Evolutionary conservation across 2,113 vertebrate genomes (phyloP), one percentile per base, ranked within the genome.

Genomic region (Sterna hirundo): DNA sequence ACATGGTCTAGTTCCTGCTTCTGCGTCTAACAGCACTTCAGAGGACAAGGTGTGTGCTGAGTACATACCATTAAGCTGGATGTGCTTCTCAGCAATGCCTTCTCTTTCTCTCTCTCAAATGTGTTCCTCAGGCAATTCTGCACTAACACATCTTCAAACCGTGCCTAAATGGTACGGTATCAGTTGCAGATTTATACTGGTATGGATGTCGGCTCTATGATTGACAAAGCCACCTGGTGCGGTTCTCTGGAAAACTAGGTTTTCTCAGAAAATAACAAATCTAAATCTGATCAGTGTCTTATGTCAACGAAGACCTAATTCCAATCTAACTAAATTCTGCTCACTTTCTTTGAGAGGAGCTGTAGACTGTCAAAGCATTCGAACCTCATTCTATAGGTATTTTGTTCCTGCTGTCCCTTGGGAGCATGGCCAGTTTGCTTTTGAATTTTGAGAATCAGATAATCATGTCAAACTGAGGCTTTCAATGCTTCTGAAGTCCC

Each of bases 1-100:
- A 54, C 6, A 57, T 4, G 10, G 49, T 81, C 29, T 9, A 26
- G 11, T 69, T 77, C 34, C 44, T 89, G 17, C 26, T 21, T 22
- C 18, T 58, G 16, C 27, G 44, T 10, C 20, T 70, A 49, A 83
- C 40, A 78, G 27, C 6, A 42, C 11, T 57, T 13, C 17, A 60
- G 60, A 66, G 40, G 10, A 84, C 18, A 42, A 78, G 34, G 20
- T 52, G 23, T 47, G 23, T 0, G 1, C 9, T 51, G n/a, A 36
- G 51, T 16, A 22, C 5, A 21, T 4, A 5, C 13, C 0, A 0
- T 40, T 71, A 64, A 79, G 3, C 4, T 68, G 61, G 23, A 32
- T 38, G 9, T 58, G 9, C 12, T 66, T 66, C 42, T 62, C 3
- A 2, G 25, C 3, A 75, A 62, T 23, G 9, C 15, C 32, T 57